Evolutionary conservation across 2,888 invertebrate species (phyloP).

Genomic region (Dolichopus griseipennis): DNA sequence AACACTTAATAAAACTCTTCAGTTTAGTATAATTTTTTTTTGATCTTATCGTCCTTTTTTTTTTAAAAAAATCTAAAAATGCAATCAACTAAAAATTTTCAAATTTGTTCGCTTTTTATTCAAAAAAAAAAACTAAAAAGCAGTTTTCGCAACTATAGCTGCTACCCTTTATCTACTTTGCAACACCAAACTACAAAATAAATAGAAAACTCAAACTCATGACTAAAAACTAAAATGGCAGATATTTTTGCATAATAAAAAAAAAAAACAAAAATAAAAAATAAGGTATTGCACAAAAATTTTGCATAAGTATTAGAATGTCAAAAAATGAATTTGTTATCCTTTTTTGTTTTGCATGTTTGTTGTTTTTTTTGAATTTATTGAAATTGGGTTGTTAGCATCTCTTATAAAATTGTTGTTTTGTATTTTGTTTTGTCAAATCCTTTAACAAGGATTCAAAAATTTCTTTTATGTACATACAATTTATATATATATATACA

Average conservation of each 20-base stretch:
- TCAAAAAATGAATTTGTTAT: neutral
- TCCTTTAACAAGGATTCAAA: constrained; percentile 11
- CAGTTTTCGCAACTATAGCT: too few relatives aligned
- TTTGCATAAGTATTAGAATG: constrained; percentile 1
- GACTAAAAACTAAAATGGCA: neutral
- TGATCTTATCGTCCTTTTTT: too few relatives aligned
- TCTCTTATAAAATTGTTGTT: neutral
- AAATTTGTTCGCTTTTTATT: too few relatives aligned
- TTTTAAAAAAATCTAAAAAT: too few relatives aligned
- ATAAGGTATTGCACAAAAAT: neutral
- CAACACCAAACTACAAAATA: too few relatives aligned
- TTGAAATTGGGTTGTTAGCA: neutral
- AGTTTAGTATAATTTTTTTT: too few relatives aligned
- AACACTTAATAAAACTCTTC: too few relatives aligned
- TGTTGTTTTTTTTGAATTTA: neutral
- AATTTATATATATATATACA: neutral
- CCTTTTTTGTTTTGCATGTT: neutral
- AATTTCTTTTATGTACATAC: neutral
- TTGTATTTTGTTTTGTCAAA: constrained; percentile 2
- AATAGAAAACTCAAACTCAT: too few relatives aligned
- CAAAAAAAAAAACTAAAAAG: too few relatives aligned
- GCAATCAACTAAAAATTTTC: too few relatives aligned
- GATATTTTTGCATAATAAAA: neutral
- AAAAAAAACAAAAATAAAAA: neutral
- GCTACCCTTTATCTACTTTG: too few relatives aligned